These are phyloP conservation scores for Lepilemur ruficaudatus DNA, from an alignment of 2,797 vertebrate genomes.

Conservation along the genomic window DNA sequence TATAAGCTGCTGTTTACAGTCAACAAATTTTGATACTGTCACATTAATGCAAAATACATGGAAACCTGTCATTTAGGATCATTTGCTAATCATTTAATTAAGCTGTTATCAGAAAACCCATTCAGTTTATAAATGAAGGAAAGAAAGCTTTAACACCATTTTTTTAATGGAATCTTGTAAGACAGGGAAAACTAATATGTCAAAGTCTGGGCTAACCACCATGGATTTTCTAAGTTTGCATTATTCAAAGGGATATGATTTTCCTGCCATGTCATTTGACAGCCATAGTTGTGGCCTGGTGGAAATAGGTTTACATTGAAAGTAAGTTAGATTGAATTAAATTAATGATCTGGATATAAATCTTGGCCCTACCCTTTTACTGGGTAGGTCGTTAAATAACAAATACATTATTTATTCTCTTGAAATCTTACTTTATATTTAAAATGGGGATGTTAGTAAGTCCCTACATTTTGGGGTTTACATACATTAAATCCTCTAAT, in stretches of 20 bases:
- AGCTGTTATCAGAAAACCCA: slow-evolving; percentile 28
- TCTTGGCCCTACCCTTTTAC: background rate
- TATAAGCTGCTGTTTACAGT: background rate
- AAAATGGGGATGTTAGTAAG: background rate
- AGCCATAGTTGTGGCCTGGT: background rate
- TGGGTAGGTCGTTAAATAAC: background rate
- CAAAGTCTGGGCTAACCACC: background rate
- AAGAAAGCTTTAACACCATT: slow-evolving; percentile 3
- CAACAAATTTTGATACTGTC: background rate
- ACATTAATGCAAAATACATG: background rate
- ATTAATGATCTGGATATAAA: background rate
- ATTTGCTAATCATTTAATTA: slow-evolving; percentile 46
- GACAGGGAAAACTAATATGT: background rate
- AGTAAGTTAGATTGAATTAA: slow-evolving; percentile 14
- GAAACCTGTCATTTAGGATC: slow-evolving; percentile 30
- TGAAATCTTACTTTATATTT: slow-evolving; percentile 14
- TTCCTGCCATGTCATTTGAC: background rate
- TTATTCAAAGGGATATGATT: background rate
- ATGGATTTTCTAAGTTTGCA: background rate
- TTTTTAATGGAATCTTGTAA: slow-evolving; percentile 25
- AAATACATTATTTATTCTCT: background rate
- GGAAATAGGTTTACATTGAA: background rate
- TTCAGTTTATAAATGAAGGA: slow-evolving; percentile 15
- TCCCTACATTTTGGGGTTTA: background rate
- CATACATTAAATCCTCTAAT: background rate